These are phyloP conservation scores for Palythoa heliodiscus DNA, from an alignment of 92 coral and sea anemone genomes.

Conservation along the genomic window DNA sequence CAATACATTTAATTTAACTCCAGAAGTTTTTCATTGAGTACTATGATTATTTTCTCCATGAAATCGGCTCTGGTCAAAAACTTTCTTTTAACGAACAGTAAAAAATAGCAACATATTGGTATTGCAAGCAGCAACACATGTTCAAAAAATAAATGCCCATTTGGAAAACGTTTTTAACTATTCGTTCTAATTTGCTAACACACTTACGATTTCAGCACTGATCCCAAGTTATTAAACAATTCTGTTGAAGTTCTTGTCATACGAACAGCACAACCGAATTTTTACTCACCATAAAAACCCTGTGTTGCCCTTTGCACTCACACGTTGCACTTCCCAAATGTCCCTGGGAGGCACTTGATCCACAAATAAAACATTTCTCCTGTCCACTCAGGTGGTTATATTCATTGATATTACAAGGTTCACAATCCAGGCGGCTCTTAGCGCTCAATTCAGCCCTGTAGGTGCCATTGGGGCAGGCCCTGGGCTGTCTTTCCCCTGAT, in stretches of 20 bases:
- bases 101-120: too few species aligned
- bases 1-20: too few species aligned
- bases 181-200: too few species aligned
- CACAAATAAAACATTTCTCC: conserved; percentile 81
- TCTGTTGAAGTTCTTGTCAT: neutral
- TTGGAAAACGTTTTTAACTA: too few species aligned
- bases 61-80: too few species aligned
- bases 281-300: conserved; percentile 79
- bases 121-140: too few species aligned
- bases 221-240: neutral
- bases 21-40: too few species aligned
- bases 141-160: too few species aligned
- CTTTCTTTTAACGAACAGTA: too few species aligned
- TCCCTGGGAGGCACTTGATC: conserved; percentile 65
- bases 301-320: conserved; percentile 77
- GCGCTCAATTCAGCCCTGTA: conserved; percentile 76
- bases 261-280: neutral
- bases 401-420: conserved; percentile 67
- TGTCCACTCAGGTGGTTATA: conserved; percentile 82
- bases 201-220: too few species aligned
- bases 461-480: conserved; percentile 85
- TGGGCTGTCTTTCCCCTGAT: conserved; percentile 68
- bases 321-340: conserved; percentile 78
- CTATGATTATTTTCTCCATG: too few species aligned
- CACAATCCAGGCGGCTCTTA: conserved; percentile 67